phyloP scores from a whole-genome alignment of 2,113 vertebrate species.

The Sinocyclocheilus maitianheensis region DNA sequence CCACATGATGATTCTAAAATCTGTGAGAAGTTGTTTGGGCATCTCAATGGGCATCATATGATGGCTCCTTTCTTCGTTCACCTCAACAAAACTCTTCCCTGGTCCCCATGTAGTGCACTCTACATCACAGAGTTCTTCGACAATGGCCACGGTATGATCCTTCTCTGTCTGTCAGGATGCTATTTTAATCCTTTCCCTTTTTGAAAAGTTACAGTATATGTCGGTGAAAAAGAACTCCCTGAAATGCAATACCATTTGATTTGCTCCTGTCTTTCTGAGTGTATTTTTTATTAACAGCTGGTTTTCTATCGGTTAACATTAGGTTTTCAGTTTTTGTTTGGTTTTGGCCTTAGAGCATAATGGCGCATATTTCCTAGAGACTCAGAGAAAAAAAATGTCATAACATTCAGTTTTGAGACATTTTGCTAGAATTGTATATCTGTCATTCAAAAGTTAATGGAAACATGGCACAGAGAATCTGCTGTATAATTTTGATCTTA shows the following conservation, averaged over 20 bases:
- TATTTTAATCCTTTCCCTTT: neutral
- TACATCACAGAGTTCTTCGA: slow-evolving; percentile 96
- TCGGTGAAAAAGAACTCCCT: neutral
- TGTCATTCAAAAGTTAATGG: slow-evolving; percentile 52
- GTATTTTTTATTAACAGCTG: slow-evolving; percentile 39
- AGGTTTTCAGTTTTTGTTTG: slow-evolving; percentile 45
- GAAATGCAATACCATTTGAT: slow-evolving; percentile 12
- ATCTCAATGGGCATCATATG: slow-evolving; percentile 82
- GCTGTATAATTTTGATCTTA: slow-evolving; percentile 49
- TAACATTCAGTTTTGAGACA: slow-evolving; percentile 43
- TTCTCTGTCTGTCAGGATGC: neutral
- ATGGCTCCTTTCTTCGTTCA: slow-evolving; percentile 90
- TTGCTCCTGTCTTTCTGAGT: slow-evolving; percentile 8
- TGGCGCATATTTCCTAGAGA: slow-evolving; percentile 28
- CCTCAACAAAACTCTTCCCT: slow-evolving; percentile 87
- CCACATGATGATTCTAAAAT: slow-evolving; percentile 93
- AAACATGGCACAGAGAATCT: slow-evolving; percentile 47
- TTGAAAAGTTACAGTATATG: neutral
- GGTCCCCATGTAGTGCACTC: slow-evolving; percentile 94
- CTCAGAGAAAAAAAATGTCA: slow-evolving; percentile 4
- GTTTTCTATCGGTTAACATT: slow-evolving; percentile 37
- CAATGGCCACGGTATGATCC: slow-evolving; percentile 83
- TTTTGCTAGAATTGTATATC: slow-evolving; percentile 35
- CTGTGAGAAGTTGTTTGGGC: slow-evolving; percentile 85
- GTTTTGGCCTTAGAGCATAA: slow-evolving; percentile 39